Conservation (phyloP, 2,888 invertebrate species). For the Ryuthela nishihirai region DNA sequence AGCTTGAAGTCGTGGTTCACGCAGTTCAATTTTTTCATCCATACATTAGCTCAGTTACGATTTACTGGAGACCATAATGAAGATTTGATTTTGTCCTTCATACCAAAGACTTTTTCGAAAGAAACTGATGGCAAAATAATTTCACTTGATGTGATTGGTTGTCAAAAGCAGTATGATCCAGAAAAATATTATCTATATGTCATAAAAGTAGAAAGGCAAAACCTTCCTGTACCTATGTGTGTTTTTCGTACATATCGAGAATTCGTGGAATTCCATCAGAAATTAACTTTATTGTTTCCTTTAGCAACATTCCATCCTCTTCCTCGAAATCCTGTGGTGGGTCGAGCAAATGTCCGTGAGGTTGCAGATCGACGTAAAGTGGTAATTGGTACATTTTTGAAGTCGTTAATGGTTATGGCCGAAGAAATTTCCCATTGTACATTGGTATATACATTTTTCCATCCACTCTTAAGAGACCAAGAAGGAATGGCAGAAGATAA, state of each 20-base stretch:
- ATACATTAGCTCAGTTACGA: conserved; percentile 89
- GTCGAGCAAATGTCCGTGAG: conserved; percentile 88
- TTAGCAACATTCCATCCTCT: conserved; percentile 65
- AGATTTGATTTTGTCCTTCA: conserved; percentile 77
- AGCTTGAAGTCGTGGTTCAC: conserved; percentile 90
- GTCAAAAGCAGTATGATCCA: conserved; percentile 92
- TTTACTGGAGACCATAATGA: conserved; percentile 84
- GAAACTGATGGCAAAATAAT: conserved; percentile 83
- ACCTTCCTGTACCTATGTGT: conserved; percentile 78
- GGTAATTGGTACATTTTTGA: conserved; percentile 83
- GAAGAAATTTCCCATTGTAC: conserved; percentile 90
- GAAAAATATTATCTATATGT: conserved; percentile 97
- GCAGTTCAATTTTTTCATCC: conserved; percentile 96
- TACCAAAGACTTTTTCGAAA: conserved; percentile 78
- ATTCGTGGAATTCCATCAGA: conserved; percentile 93
- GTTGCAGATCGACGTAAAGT: conserved; percentile 89
- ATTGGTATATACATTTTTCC: conserved; percentile 97
- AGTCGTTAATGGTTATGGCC: conserved; percentile 77
- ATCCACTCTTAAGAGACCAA: conserved; percentile 89
- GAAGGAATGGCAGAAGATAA: conserved; percentile 64
- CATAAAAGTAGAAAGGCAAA: conserved; percentile 71
- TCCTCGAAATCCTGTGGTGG: conserved; percentile 50
- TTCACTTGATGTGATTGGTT: conserved; percentile 78
- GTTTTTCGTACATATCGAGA: conserved; percentile 94
- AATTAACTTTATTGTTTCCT: conserved; percentile 86